A percentile compares a stretch with the other conserved stretches of the same genome.
Conservation (phyloP, 2,113 vertebrate species). For the Channa argus region DNA sequence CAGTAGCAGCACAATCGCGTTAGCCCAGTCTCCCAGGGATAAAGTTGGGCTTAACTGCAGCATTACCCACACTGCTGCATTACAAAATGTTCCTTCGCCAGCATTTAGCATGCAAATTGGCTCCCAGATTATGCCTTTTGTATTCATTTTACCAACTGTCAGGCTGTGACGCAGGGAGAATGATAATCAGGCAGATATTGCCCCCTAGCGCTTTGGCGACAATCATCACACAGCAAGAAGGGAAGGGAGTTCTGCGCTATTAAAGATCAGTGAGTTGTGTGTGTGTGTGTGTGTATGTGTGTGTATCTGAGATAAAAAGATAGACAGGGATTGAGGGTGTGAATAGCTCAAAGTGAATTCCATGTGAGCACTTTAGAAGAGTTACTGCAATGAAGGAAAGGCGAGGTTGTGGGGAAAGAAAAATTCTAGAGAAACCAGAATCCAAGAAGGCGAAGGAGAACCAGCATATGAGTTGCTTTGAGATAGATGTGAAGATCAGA, state of each 20-base stretch:
- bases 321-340: slow-evolving; percentile 32
- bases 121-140: slow-evolving; percentile 83
- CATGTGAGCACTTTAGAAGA: slow-evolving; percentile 9
- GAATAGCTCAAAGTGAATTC: slow-evolving; percentile 46
- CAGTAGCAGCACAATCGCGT: slow-evolving; percentile 76
- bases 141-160: slow-evolving; percentile 83
- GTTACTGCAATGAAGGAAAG: slow-evolving; percentile 17
- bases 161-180: slow-evolving; percentile 71
- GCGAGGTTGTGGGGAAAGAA: slow-evolving; percentile 4
- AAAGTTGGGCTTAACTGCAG: slow-evolving; percentile 77
- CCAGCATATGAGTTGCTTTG: neutral
- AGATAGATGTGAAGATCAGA: neutral
- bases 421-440: neutral
- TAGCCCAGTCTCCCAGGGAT: slow-evolving; percentile 77
- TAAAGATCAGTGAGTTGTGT: slow-evolving; percentile 54
- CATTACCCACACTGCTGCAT: slow-evolving; percentile 80
- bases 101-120: slow-evolving; percentile 85
- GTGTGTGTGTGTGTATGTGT: slow-evolving; percentile 9
- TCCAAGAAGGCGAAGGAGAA: neutral
- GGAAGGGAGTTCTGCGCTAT: slow-evolving; percentile 16
- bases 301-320: slow-evolving; percentile 25
- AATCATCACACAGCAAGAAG: slow-evolving; percentile 50
- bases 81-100: slow-evolving; percentile 83
- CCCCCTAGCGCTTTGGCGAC: slow-evolving; percentile 74
- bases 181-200: slow-evolving; percentile 80